Evolutionary conservation across 2,113 vertebrate genomes (phyloP), one percentile per base, ranked within the genome.

Genomic region (Takifugu bimaculatus): DNA sequence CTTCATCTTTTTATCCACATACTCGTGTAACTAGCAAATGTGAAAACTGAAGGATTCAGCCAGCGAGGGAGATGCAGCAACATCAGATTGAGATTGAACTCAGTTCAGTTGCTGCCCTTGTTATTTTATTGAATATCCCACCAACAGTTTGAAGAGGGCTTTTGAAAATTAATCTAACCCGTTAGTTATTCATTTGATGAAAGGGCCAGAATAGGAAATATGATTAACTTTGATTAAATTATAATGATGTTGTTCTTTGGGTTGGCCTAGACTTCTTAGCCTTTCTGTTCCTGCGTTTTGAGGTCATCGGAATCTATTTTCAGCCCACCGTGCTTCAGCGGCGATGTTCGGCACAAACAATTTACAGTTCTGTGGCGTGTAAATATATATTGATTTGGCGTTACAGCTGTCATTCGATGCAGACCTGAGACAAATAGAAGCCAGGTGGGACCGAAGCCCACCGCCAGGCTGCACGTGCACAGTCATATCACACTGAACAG

Each of bases 371-470:
- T 75, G 50, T 57, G 49, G 6, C 55, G 64, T 61, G 77, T 51
- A 72, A 60, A 79, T 78, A 60, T 65, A 60, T 68, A 74, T 78
- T 73, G 84, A 81, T 77, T 66, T 39, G 32, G 48, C 52, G 65
- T 62, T 64, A 59, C 50, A 54, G 57, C 60, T 62, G 61, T 72
- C 57, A 71, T 79, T 61, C 81, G 60, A 79, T 52, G 74, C 45
- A 71, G 73, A 73, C 68, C 39, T 42, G 56, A 71, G 66, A 39
- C 35, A 53, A 44, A 75, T 54, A 61, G 55, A 29, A 51, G 68
- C 70, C 60, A 73, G 26, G 70, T 85, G 67, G 55, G 62, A 77
- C 57, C 55, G 43, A 15, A 15, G 13, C 58, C 59, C 39, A 45
- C 28, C 48, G n/a, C 28, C 57, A 42, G 48, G 55, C 28, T 15